phyloP scores from a whole-genome alignment of 2,888 invertebrate genomes.

The Cantharis nigra region DNA sequence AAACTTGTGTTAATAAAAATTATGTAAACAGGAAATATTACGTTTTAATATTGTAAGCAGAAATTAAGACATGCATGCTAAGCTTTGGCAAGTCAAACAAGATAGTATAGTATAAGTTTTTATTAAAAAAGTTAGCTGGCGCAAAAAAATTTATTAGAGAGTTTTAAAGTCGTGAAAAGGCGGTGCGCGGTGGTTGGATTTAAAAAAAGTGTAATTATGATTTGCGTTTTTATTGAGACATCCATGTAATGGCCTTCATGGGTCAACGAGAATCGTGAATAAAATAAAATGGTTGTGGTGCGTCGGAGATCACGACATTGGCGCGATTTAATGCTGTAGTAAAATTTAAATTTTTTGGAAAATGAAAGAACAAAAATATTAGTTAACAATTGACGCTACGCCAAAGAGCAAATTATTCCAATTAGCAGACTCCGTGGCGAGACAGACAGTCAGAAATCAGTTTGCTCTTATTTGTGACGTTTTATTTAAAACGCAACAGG shows the following conservation, averaged over 20 bases:
- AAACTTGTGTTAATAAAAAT: background rate
- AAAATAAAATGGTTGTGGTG: background rate
- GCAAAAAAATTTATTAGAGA: background rate
- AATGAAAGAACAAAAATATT: background rate
- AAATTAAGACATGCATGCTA: background rate
- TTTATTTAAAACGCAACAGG: conserved; percentile 3
- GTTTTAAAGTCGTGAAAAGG: background rate
- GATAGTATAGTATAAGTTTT: background rate
- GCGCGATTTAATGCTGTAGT: background rate
- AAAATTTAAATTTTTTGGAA: background rate
- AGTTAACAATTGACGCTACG: background rate
- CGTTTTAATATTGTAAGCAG: background rate
- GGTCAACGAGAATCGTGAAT: background rate
- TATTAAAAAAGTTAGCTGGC: background rate
- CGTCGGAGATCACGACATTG: background rate
- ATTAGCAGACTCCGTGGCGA: conserved; percentile 12
- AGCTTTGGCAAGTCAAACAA: background rate
- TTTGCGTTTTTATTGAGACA: background rate
- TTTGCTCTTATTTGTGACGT: conserved; percentile 7
- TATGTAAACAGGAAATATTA: background rate
- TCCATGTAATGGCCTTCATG: background rate
- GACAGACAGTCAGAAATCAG: background rate
- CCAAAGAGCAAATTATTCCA: conserved; percentile 7
- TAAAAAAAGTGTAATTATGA: background rate
- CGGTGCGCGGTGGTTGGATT: background rate